Evolutionary conservation across 2,888 invertebrate genomes (phyloP).

Genomic region (Hesperia comma): DNA sequence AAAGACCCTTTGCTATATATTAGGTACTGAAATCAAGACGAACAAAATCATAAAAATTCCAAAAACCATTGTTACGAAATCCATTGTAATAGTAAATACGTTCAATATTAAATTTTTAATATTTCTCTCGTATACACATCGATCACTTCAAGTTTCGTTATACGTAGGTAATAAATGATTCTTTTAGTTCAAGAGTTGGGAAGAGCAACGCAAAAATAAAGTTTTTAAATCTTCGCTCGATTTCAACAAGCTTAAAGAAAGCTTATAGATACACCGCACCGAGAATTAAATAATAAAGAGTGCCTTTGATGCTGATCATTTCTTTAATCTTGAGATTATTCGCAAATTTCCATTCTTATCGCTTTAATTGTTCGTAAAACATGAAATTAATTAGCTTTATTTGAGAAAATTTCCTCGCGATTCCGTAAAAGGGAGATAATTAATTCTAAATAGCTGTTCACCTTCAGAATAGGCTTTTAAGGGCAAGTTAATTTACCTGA

Average conservation of each 20-base stretch:
- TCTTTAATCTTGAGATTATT: conserved; percentile 3
- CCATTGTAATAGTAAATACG: too few species aligned
- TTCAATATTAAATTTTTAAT: too few species aligned
- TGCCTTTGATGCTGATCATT: not conserved
- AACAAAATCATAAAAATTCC: too few species aligned
- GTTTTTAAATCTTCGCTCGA: too few species aligned
- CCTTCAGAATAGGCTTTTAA: conserved; percentile 17
- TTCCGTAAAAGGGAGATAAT: conserved; percentile 28
- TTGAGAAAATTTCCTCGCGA: conserved; percentile 40
- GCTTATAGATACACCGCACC: not conserved
- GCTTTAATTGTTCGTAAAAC: conserved; percentile 9
- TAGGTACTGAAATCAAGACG: too few species aligned
- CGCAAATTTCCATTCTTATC: conserved; percentile 7
- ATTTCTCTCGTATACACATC: too few species aligned
- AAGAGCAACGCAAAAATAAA: too few species aligned
- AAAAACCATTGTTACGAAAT: too few species aligned
- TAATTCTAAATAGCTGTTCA: conserved; percentile 32
- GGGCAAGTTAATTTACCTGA: conserved; percentile 31
- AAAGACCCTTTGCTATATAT: too few species aligned
- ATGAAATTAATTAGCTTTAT: conserved; percentile 28
- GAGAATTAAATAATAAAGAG: not conserved
- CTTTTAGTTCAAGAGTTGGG: too few species aligned
- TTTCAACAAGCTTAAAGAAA: not conserved
- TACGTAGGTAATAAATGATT: too few species aligned
- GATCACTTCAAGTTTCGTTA: too few species aligned